Percentiles rank a stretch among this genome's conserved stretches.
These are phyloP conservation scores for Campopleginae sp. DNA, from an alignment of 2,888 invertebrate species.

Conservation along the genomic window DNA sequence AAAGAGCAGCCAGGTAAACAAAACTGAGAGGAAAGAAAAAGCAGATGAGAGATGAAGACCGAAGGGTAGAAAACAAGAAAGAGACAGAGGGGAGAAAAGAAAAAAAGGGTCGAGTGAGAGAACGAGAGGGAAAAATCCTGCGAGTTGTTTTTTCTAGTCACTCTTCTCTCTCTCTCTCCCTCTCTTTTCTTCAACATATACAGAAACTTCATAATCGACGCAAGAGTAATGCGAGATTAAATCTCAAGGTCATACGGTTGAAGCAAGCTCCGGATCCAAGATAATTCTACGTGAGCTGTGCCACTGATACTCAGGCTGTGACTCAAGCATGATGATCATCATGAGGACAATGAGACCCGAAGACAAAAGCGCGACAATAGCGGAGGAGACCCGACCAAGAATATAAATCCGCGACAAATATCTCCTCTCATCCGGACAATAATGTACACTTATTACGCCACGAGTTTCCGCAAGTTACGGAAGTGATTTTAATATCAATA, in stretches of 20 bases:
- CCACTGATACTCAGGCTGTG: neutral
- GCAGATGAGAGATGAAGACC: neutral
- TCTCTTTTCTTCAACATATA: neutral
- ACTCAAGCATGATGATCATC: no score
- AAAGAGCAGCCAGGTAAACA: no score
- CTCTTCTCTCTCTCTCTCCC: conserved; percentile 30
- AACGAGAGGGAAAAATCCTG: neutral
- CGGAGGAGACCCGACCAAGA: neutral
- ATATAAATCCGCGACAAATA: conserved; percentile 11
- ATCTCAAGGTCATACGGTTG: conserved; percentile 68
- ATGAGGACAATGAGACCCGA: neutral
- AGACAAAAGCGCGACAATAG: conserved; percentile 1
- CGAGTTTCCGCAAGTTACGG: neutral
- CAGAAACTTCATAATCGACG: conserved; percentile 2
- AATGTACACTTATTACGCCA: conserved; percentile 13
- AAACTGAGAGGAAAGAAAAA: neutral
- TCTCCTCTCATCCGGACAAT: neutral
- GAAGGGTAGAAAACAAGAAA: neutral
- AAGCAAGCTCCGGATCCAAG: conserved; percentile 41
- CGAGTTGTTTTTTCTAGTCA: conserved; percentile 52
- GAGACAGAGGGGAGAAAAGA: neutral
- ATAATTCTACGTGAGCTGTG: conserved; percentile 6
- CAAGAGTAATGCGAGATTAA: conserved; percentile 67
- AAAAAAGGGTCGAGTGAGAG: neutral
- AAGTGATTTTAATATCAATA: neutral